phyloP scores from a whole-genome alignment of 2,888 invertebrate genomes.

The Falcaria lacertinaria region DNA sequence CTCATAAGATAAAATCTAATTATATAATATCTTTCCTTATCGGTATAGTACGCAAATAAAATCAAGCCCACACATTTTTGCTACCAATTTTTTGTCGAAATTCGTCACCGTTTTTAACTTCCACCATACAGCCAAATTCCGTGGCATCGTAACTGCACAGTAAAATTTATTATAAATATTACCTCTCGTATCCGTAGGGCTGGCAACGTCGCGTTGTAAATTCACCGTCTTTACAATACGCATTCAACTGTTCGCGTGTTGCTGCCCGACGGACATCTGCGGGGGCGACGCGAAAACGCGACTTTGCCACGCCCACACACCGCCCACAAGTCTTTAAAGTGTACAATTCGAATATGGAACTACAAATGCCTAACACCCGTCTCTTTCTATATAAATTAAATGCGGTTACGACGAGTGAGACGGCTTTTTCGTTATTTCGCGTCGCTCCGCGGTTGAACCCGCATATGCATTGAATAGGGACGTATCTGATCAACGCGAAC shows the following conservation, averaged over 20 bases:
- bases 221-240: constrained; percentile 64
- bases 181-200: constrained; percentile 62
- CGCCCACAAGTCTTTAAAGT: constrained; percentile 19
- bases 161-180: constrained; percentile 44
- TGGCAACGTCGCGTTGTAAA: constrained; percentile 59
- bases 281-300: constrained; percentile 51
- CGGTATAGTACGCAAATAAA: too few relatives aligned
- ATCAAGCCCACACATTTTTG: too few relatives aligned
- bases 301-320: constrained; percentile 62
- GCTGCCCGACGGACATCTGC: constrained; percentile 52
- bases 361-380: constrained; percentile 8
- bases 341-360: not conserved
- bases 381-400: constrained; percentile 12
- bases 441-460: not conserved
- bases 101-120: too few relatives aligned
- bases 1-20: too few relatives aligned
- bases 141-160: constrained; percentile 21
- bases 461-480: not conserved
- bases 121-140: constrained; percentile 7
- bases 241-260: constrained; percentile 74
- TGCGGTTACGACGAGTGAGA: constrained; percentile 31
- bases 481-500: not conserved
- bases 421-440: constrained; percentile 16
- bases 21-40: too few relatives aligned
- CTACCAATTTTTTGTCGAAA: too few relatives aligned